These are phyloP conservation scores for Zoanthus sansibaricus DNA, from an alignment of 92 coral and sea anemone genomes.

Conservation along the genomic window DNA sequence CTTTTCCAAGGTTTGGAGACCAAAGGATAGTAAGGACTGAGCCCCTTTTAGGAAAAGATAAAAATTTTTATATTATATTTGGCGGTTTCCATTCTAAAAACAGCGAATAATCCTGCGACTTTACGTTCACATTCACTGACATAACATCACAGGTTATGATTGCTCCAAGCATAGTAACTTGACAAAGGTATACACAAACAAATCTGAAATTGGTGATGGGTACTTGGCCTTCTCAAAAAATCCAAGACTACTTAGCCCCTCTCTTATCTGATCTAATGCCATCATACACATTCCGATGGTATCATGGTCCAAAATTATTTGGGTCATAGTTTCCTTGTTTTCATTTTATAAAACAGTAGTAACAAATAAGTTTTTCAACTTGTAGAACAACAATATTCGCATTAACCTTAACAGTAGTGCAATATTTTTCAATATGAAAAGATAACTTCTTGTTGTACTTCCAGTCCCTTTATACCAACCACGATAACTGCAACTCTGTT, in stretches of 20 bases:
- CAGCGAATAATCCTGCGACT: slow-evolving; percentile 55
- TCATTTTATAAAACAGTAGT: slow-evolving; percentile 39
- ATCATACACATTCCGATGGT: slow-evolving; percentile 47
- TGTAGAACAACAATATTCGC: too few species aligned
- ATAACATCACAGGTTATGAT: slow-evolving; percentile 45
- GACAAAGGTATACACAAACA: slow-evolving; percentile 37
- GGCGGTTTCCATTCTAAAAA: slow-evolving; percentile 44
- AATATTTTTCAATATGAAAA: too few species aligned
- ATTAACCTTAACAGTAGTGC: too few species aligned
- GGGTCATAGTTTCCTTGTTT: slow-evolving; percentile 55
- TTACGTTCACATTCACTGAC: slow-evolving; percentile 26
- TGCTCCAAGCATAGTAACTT: slow-evolving; percentile 21
- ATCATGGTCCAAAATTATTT: slow-evolving; percentile 60
- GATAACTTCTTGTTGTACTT: neutral
- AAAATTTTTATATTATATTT: slow-evolving; percentile 38
- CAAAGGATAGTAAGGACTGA: slow-evolving; percentile 53
- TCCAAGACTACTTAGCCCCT: slow-evolving; percentile 47
- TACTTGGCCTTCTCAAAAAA: slow-evolving; percentile 42
- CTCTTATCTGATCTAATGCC: slow-evolving; percentile 57
- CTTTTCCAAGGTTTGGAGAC: slow-evolving; percentile 38
- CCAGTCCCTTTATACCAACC: neutral
- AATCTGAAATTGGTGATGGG: slow-evolving; percentile 51
- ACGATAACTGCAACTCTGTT: neutral
- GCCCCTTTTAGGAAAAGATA: slow-evolving; percentile 45
- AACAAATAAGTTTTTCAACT: too few species aligned